Evolutionary conservation across 2,888 invertebrate genomes (phyloP).

Genomic region (Prosapia bicincta): DNA sequence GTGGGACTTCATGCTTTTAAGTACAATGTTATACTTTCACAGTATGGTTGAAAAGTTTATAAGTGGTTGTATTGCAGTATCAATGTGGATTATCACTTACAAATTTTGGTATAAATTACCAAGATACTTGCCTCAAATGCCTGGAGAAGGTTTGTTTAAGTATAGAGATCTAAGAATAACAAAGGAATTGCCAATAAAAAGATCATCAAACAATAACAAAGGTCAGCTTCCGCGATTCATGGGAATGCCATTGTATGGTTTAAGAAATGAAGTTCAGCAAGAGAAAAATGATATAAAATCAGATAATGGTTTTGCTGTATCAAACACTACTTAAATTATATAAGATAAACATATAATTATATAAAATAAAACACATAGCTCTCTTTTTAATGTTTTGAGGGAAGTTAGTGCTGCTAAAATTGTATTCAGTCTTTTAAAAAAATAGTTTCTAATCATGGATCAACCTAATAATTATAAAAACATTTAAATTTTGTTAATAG

Average conservation of each 20-base stretch:
- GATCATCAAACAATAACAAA: conserved; percentile 39
- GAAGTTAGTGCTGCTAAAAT: too few relatives aligned
- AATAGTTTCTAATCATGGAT: too few relatives aligned
- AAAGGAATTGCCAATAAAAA: conserved; percentile 38
- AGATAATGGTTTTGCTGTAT: conserved; percentile 22
- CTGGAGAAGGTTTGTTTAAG: conserved; percentile 76
- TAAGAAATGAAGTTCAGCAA: conserved; percentile 30
- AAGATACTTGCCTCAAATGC: conserved; percentile 60
- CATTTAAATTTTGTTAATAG: too few relatives aligned
- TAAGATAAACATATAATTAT: background rate
- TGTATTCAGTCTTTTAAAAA: too few relatives aligned
- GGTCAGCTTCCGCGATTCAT: conserved; percentile 61
- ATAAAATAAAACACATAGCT: background rate
- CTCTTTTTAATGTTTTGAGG: background rate
- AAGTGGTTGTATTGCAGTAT: conserved; percentile 80
- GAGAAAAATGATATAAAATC: conserved; percentile 19
- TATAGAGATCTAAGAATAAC: conserved; percentile 59
- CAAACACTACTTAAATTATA: background rate
- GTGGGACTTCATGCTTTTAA: conserved; percentile 95
- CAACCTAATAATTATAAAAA: too few relatives aligned
- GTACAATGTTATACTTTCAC: conserved; percentile 93
- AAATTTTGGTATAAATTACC: conserved; percentile 69
- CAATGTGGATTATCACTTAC: conserved; percentile 90
- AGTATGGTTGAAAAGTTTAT: conserved; percentile 93
- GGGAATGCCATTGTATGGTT: conserved; percentile 71